These are phyloP conservation scores for Sprattus sprattus DNA, from an alignment of 2,113 vertebrate species.

Conservation along the genomic window DNA sequence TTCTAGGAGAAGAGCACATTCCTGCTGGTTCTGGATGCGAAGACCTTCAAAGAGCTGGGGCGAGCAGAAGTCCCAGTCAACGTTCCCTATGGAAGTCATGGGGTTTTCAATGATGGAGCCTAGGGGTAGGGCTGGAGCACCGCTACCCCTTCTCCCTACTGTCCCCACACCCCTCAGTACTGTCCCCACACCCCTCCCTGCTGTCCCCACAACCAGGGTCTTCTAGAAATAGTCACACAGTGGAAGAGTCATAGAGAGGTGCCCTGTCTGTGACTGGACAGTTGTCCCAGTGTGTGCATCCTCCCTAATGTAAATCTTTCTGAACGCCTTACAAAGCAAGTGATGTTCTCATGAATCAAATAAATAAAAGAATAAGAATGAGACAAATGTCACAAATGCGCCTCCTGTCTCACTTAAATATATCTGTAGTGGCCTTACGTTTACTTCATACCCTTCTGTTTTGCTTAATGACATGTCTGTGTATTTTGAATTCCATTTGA, in stretches of 20 bases:
- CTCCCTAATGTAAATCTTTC: neutral
- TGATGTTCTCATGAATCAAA: neutral
- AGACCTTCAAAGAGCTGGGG: constrained; percentile 84
- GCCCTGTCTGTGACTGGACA: too few species aligned
- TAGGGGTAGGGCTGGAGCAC: constrained; percentile 29
- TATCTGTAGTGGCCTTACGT: too few species aligned
- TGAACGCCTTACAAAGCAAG: neutral
- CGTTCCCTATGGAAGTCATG: constrained; percentile 88
- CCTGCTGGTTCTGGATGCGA: constrained; percentile 86
- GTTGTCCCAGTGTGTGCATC: neutral
- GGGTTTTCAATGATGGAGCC: constrained; percentile 71
- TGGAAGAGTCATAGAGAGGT: neutral
- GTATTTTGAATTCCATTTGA: too few species aligned
- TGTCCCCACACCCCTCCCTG: neutral
- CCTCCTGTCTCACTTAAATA: too few species aligned
- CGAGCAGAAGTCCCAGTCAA: constrained; percentile 83
- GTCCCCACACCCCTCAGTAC: neutral
- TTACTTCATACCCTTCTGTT: too few species aligned
- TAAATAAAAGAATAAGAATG: neutral
- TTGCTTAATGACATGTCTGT: too few species aligned
- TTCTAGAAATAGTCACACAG: neutral
- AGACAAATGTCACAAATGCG: neutral
- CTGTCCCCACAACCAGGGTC: neutral
- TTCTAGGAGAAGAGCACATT: constrained; percentile 83
- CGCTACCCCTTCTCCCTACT: neutral